Base-by-base conservation (phyloP, 2,888 invertebrate genomes). In the Palloptera scutellata region DNA sequence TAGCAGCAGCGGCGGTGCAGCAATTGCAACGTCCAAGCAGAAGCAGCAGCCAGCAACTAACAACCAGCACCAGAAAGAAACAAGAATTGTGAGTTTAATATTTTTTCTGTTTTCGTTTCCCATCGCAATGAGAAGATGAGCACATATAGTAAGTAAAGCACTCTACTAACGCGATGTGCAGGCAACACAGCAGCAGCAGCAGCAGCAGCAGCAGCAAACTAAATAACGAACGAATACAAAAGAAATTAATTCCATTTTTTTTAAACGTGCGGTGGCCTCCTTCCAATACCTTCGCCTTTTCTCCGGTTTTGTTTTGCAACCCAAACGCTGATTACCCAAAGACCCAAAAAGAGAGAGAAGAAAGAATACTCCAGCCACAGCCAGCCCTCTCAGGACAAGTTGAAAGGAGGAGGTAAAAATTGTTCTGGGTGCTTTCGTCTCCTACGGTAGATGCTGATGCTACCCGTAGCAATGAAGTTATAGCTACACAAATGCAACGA, bases 201-300 rank as follows among this genome's bases (percentile, higher is more conserved):
- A 51, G 19, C 41, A 41, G 57, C 52, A 52, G 52, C 53, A 52
- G 58, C 42, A 55, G 43, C 68, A 58, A 73, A 72, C 72, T 72
- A 73, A 76, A 74, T 75, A 76, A 74, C 74, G 72, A 76, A 77
- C 76, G 74, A 80, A 78, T 77, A 82, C 83, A 81, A 83, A 82
- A 82, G 83, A 83, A 82, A 83, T 82, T 83, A 83, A 83, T 82
- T 82, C 82, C 82, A 82, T 82, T 81, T 54, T 54, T 48, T 53
- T 15, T 10, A 17, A 54, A 54, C 17, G 54, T 54, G 51, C 17
- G 41, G 42, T 54, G 45, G 53, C 64, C 60, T 61, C 61, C 55
- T 57, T 61, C 57, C 61, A 43, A 41, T 58, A 53, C 41, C 45
- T 61, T 54, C 57, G 62, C 60, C 52, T 68, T 68, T 61, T 61